These are phyloP conservation scores for Boleophthalmus pectinirostris DNA, from an alignment of 2,113 vertebrate species.

Conservation along the genomic window DNA sequence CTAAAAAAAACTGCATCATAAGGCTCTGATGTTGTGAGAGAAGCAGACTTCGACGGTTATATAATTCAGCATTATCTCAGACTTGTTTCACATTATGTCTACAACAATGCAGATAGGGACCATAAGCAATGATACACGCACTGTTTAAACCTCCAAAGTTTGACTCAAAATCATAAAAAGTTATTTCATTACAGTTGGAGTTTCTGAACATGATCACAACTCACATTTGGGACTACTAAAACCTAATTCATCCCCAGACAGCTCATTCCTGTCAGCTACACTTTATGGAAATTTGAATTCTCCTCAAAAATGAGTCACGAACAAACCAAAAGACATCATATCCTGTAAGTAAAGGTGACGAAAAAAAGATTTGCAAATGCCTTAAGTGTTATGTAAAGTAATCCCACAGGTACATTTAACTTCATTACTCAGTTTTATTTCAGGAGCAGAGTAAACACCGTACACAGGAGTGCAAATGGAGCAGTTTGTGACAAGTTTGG, in stretches of 20 bases:
- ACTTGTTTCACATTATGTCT: neutral
- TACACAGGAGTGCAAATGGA: slow-evolving; percentile 9
- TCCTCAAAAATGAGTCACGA: neutral
- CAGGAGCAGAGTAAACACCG: slow-evolving; percentile 25
- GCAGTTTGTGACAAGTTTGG: slow-evolving; percentile 11
- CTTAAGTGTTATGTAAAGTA: slow-evolving; percentile 6
- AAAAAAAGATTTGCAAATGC: slow-evolving; percentile 9
- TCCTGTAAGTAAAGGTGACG: neutral
- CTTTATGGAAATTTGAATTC: slow-evolving; percentile 10
- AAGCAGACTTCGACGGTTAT: neutral
- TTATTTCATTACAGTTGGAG: neutral
- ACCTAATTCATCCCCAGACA: neutral
- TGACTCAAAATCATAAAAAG: neutral
- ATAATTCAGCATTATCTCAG: neutral
- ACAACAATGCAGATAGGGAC: neutral
- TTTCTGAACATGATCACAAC: slow-evolving; percentile 6
- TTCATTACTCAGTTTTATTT: slow-evolving; percentile 20
- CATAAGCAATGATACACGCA: neutral
- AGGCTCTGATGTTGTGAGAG: too few species aligned
- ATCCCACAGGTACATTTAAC: slow-evolving; percentile 13
- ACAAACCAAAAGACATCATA: slow-evolving; percentile 6
- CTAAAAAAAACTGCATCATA: too few species aligned
- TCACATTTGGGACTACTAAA: neutral
- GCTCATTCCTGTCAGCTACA: slow-evolving; percentile 1
- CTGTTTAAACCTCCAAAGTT: neutral